phyloP scores from a whole-genome alignment of 2,888 invertebrate species.

The Imbricaverruca yamaguchii region DNA sequence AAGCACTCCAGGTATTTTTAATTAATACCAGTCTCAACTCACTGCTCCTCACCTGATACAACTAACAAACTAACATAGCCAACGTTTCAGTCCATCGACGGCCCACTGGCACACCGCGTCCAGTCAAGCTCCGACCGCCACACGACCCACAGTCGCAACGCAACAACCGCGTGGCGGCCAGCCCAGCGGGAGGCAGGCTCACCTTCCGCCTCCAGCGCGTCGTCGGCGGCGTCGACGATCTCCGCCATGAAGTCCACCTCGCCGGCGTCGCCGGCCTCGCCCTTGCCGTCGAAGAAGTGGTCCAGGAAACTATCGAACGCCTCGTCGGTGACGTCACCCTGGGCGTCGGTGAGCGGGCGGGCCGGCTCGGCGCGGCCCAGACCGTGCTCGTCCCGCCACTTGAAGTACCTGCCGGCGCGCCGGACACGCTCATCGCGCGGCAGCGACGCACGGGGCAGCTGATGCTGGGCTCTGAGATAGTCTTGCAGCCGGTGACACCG shows the following conservation, averaged over 20 bases:
- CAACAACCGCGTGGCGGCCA: too few relatives aligned
- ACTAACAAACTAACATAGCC: too few relatives aligned
- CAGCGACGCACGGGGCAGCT: too few relatives aligned
- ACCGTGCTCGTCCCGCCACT: neutral
- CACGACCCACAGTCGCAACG: too few relatives aligned
- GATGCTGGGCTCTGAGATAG: too few relatives aligned
- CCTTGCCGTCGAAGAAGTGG: neutral
- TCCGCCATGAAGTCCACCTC: neutral
- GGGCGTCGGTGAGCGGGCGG: neutral
- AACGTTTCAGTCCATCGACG: too few relatives aligned
- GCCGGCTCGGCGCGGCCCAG: neutral
- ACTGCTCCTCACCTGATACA: too few relatives aligned
- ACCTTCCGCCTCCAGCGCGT: neutral
- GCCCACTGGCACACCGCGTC: too few relatives aligned
- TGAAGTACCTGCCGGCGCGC: neutral
- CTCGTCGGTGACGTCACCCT: neutral
- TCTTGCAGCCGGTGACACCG: too few relatives aligned
- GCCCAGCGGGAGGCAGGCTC: neutral
- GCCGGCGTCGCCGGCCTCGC: neutral
- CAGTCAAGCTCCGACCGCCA: too few relatives aligned
- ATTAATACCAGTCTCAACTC: too few relatives aligned
- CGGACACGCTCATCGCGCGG: neutral
- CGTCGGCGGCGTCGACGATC: neutral
- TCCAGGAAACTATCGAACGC: constrained; percentile 4
- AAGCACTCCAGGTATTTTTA: too few relatives aligned